Evolutionary conservation across 1,140 invertebrate species (phyloP), one percentile per base, ranked within the genome.

Genomic region (Drosophila ironensis): DNA sequence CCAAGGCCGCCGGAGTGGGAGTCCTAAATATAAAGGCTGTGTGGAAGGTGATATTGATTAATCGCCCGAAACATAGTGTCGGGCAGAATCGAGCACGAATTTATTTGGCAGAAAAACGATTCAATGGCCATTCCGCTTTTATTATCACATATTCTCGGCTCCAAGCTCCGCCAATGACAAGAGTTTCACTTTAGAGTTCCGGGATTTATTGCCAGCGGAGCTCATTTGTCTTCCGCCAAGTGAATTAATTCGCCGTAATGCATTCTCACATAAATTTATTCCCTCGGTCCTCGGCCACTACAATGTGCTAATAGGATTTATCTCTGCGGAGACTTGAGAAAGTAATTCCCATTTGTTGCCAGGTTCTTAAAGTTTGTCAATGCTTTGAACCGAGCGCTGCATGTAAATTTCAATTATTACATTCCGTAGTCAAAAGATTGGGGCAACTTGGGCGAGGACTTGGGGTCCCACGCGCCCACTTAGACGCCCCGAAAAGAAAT

Each of bases 1-100:
- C 37, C 17, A 28, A 52, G 25, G 42, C 47, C 19, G n/a, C 3
- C 2, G 30, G 35, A 11, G 14, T 1, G 7, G 17, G 19, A 7
- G 46, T 51, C 67, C 66, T 69, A 69, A 69, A 69, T 69, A 71
- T 70, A 70, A 70, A 70, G 45, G 66, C 52, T 30, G 40, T 30
- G 35, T 38, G 27, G 25, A 46, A 70, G 46, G 61, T 25, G 45
- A n/a, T 70, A 70, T 70, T 70, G 67, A 70, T 70, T 70, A 70
- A 70, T 70, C 66, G 67, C 54, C 60, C 48, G 41, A 52, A 69
- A 60, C 53, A 50, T 70, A 50, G 37, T 60, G 52, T 11, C 52
- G 27, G 27, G 14, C 14, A 12, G 9, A 7, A 35, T 20, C 4
- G 25, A 14, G 20, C 16, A 12, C 41, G 28, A 54, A 14, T 41